Percentiles rank a stretch among this genome's conserved stretches.
phyloP scores from a whole-genome alignment of 2,888 invertebrate genomes.

The Trissonchulus sp. region DNA sequence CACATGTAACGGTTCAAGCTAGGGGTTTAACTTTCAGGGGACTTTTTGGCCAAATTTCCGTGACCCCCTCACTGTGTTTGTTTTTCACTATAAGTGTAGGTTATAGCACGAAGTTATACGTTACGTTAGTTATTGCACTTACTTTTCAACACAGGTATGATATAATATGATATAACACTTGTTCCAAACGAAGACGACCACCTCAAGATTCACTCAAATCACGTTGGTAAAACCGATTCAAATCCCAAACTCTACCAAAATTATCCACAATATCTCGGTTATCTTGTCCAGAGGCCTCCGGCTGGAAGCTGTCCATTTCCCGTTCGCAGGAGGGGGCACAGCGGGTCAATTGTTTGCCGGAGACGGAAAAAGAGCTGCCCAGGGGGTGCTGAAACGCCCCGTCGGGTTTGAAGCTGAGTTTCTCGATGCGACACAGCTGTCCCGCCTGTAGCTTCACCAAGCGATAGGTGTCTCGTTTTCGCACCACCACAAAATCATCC shows the following conservation, averaged over 20 bases:
- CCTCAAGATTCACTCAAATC: no score
- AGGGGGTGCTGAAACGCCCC: slow-evolving; percentile 24
- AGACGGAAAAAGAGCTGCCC: slow-evolving; percentile 18
- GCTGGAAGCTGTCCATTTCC: not conserved
- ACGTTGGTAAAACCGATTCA: no score
- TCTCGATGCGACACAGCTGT: slow-evolving; percentile 25
- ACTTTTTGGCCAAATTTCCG: no score
- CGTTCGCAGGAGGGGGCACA: not conserved
- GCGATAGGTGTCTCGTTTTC: slow-evolving; percentile 19
- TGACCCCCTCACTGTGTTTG: no score
- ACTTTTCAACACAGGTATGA: no score
- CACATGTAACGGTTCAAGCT: no score
- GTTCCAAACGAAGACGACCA: no score
- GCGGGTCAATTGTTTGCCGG: not conserved
- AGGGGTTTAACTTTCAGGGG: no score
- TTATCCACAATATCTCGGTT: not conserved
- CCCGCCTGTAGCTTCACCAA: not conserved
- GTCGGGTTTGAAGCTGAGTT: slow-evolving; percentile 28
- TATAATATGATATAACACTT: no score
- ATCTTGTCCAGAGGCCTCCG: not conserved
- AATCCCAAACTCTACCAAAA: not conserved
- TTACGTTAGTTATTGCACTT: no score
- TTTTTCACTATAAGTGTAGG: no score
- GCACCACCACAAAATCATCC: not conserved
- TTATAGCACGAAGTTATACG: no score